Percentiles rank a stretch among this genome's conserved stretches.
These are phyloP conservation scores for Scaptomyza parva DNA, from an alignment of 2,888 invertebrate genomes.

Conservation along the genomic window DNA sequence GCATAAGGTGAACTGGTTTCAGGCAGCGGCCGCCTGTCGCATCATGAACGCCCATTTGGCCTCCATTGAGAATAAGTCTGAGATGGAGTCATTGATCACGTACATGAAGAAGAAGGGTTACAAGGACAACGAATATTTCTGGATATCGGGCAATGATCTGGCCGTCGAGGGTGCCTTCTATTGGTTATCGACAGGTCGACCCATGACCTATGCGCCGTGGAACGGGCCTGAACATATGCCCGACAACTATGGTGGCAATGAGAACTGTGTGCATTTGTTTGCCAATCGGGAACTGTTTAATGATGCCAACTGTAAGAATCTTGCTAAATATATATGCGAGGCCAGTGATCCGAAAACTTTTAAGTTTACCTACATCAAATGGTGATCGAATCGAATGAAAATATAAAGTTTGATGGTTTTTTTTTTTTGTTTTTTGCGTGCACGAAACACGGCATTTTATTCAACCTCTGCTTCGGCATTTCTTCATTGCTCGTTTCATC, in stretches of 20 bases:
- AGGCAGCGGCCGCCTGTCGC: slow-evolving; percentile 74
- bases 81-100: slow-evolving; percentile 64
- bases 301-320: slow-evolving; percentile 70
- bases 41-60: slow-evolving; percentile 74
- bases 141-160: slow-evolving; percentile 78
- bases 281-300: slow-evolving; percentile 69
- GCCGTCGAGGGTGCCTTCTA: slow-evolving; percentile 73
- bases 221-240: slow-evolving; percentile 73
- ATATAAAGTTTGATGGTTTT: slow-evolving; percentile 4
- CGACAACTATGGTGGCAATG: slow-evolving; percentile 68
- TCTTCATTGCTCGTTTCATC: slow-evolving; percentile 15
- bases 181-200: slow-evolving; percentile 73
- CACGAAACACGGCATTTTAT: slow-evolving; percentile 53
- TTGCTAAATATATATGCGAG: slow-evolving; percentile 72
- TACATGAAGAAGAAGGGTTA: slow-evolving; percentile 65
- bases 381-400: slow-evolving; percentile 26
- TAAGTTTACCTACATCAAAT: slow-evolving; percentile 67
- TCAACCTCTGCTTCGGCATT: slow-evolving; percentile 30
- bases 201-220: slow-evolving; percentile 74
- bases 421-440: slow-evolving; percentile 54
- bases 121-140: slow-evolving; percentile 67
- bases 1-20: slow-evolving; percentile 76
- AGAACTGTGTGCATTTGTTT: slow-evolving; percentile 78
- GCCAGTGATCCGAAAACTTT: slow-evolving; percentile 67
- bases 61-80: slow-evolving; percentile 67